A percentile compares a stretch with the other conserved stretches of the same genome.
Evolutionary conservation across 2,888 invertebrate genomes (phyloP).

Genomic region (Cerastoderma edule): DNA sequence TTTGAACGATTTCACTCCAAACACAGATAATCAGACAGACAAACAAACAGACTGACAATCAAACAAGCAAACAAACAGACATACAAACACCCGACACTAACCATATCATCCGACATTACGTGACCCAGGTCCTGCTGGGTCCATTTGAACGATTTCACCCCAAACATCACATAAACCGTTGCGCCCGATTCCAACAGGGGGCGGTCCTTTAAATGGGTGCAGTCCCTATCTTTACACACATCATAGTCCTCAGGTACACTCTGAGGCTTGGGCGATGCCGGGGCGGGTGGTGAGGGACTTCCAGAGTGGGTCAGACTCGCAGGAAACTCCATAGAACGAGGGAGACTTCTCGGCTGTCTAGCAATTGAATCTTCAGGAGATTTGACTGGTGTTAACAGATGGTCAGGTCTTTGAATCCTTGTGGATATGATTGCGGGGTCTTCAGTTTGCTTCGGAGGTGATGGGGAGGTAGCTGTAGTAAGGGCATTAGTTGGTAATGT

Average conservation of each 20-base stretch:
- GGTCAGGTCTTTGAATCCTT: not conserved
- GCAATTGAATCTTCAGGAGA: not conserved
- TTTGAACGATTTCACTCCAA: constrained; percentile 73
- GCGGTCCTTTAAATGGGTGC: constrained; percentile 71
- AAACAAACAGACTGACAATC: no score
- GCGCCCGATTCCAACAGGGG: constrained; percentile 77
- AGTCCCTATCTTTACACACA: constrained; percentile 70
- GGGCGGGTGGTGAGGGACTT: not conserved
- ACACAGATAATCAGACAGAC: no score
- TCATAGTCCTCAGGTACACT: constrained; percentile 68
- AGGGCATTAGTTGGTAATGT: not conserved
- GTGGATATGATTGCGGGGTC: not conserved
- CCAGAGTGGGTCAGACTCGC: no score
- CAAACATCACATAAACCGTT: constrained; percentile 79
- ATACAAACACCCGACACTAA: no score
- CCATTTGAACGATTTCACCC: constrained; percentile 69
- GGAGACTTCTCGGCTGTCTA: not conserved
- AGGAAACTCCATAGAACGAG: no score
- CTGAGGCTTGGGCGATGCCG: constrained; percentile 15
- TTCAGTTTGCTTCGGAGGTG: not conserved
- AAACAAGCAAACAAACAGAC: no score
- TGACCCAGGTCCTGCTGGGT: constrained; percentile 69
- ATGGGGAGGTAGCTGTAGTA: not conserved
- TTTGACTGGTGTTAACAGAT: not conserved
- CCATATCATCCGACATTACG: constrained; percentile 74